phyloP scores from a whole-genome alignment of 2,888 invertebrate genomes.

The Chrysolina haemoptera region DNA sequence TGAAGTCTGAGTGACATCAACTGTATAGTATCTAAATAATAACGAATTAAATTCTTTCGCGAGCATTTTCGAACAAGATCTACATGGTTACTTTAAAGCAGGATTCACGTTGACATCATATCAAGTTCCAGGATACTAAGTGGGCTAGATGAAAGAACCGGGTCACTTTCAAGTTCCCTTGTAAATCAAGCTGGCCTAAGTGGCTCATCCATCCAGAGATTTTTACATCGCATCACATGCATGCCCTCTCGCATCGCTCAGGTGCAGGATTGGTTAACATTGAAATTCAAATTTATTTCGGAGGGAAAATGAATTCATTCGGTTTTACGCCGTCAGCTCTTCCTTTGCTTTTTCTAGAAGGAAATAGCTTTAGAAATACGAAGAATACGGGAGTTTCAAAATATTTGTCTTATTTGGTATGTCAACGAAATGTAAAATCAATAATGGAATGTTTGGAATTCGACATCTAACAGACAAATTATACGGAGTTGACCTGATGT shows the following conservation, averaged over 20 bases:
- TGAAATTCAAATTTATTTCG: not conserved
- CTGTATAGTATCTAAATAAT: no score
- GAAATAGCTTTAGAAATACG: not conserved
- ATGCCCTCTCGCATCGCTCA: not conserved
- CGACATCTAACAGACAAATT: no score
- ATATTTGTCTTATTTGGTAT: no score
- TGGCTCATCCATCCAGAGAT: not conserved
- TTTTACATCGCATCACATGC: constrained; percentile 4
- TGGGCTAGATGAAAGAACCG: not conserved
- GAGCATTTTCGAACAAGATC: no score
- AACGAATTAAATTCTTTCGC: no score
- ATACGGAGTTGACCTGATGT: no score
- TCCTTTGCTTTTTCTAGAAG: not conserved
- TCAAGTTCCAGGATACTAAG: not conserved
- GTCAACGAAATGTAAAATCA: no score
- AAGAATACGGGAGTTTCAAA: no score
- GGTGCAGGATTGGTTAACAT: not conserved
- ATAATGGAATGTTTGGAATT: no score
- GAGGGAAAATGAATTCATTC: not conserved
- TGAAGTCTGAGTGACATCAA: no score
- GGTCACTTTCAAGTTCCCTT: not conserved
- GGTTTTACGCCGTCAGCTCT: not conserved
- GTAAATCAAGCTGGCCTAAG: not conserved
- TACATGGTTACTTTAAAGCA: no score
- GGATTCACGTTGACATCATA: not conserved